Base-by-base conservation (phyloP, 1,140 invertebrate species). In the Himalopsyche phryganea region DNA sequence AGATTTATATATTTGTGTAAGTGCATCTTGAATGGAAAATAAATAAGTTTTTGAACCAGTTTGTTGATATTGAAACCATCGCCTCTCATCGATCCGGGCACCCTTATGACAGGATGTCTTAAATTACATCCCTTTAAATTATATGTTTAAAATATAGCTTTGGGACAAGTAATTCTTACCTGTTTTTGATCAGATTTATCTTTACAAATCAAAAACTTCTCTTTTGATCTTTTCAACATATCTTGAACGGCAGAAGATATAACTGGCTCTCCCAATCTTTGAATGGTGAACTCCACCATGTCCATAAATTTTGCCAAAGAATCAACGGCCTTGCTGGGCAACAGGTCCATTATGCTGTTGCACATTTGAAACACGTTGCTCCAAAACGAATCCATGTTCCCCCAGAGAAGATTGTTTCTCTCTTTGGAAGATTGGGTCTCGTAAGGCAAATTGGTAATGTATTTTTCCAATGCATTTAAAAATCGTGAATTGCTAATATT, bases 321-420 rank as follows among this genome's bases (percentile, higher is more conserved):
- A 14, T 67, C 70, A 33, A 68, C 47, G 3, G 75, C 72, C 11
- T 64, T 71, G 9, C 69, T 67, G 7, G 77, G 79, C 0, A 71
- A 68, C 14, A 72, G 44, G 14, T 69, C 62, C 13, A 70, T 67
- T 7, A 78, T 66, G n/a, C 47, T 67, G 56, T 71, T 67, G 54
- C 61, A 68, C 61, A 73, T 69, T 44, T 33, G 55, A 10, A 73
- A 56, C 19, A 77, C 68, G 60, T 76, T 71, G 0, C 54, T 44
- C 71, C 74, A 80, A 69, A 80, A 80, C 17, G 61, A 52, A 17
- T 65, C 63, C 61, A 65, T 61, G 48, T 74, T 64, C 6, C 67
- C 66, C 78, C 77, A 80, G 41, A 77, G 79, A 44, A 58, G 60
- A 33, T 66, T 64, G 41, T 75, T 69, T 23, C 72, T 53, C 15